phyloP scores from a whole-genome alignment of 30 jellyfish, hydroid and myxozoan genomes.

The Catostylus mosaicus region DNA sequence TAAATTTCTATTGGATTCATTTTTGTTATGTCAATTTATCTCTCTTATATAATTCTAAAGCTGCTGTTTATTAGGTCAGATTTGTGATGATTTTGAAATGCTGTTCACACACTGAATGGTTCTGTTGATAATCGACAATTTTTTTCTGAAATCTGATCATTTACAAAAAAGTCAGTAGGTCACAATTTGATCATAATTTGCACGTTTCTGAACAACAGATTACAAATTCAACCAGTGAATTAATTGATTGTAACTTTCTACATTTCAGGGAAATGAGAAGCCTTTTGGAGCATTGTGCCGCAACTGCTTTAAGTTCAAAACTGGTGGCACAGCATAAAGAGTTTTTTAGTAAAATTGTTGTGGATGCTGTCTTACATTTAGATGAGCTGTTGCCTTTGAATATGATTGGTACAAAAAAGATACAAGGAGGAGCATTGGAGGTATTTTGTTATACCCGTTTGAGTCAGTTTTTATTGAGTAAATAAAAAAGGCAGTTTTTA shows the following conservation, averaged over 20 bases:
- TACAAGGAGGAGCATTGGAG: constrained; percentile 98
- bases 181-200: too few relatives aligned
- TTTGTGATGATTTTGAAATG: constrained; percentile 63
- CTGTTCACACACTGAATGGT: constrained; percentile 73
- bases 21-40: not conserved
- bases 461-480: too few relatives aligned
- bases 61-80: constrained; percentile 11
- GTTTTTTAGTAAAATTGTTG: constrained; percentile 92
- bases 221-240: too few relatives aligned
- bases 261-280: constrained; percentile 90
- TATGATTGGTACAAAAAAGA: constrained; percentile 97
- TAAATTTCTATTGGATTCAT: too few relatives aligned
- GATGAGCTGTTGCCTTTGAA: constrained; percentile 94
- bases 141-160: constrained; percentile 48
- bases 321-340: constrained; percentile 94
- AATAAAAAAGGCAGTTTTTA: too few relatives aligned
- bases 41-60: not conserved
- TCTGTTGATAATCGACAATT: constrained; percentile 7
- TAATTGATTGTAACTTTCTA: not conserved
- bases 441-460: too few relatives aligned
- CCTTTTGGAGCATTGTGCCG: constrained; percentile 95
- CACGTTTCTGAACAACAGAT: too few relatives aligned
- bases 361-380: constrained; percentile 93
- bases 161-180: too few relatives aligned
- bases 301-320: constrained; percentile 94